A percentile compares a stretch with the other conserved stretches of the same genome.
These are phyloP conservation scores for Diadema setosum DNA, from an alignment of 35 echinoderm and acorn worm genomes.

Conservation along the genomic window DNA sequence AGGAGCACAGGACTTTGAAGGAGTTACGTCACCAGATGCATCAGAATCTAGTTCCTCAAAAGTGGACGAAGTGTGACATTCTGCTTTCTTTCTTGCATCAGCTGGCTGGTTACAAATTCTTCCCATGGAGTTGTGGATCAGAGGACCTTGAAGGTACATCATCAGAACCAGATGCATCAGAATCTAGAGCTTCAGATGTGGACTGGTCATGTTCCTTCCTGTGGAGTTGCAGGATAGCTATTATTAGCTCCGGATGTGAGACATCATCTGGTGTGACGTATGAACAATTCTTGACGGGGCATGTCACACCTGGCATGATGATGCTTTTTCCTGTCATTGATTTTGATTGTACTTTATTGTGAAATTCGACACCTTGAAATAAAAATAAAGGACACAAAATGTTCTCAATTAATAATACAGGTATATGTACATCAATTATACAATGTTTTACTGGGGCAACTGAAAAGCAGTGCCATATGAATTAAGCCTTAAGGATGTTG, in stretches of 20 bases:
- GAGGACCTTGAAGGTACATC: background rate
- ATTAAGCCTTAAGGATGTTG: background rate
- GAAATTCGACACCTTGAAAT: background rate
- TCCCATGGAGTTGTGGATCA: background rate
- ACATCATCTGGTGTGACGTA: background rate
- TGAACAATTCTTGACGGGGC: background rate
- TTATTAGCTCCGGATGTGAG: background rate
- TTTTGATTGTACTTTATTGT: background rate
- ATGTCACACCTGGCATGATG: background rate
- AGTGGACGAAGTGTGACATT: no score
- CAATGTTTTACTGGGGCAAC: background rate
- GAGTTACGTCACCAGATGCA: no score
- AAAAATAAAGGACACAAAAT: background rate
- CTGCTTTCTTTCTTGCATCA: no score
- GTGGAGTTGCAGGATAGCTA: background rate
- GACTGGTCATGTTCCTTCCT: background rate
- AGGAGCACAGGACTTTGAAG: no score
- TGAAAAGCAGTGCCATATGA: background rate
- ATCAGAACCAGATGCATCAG: background rate
- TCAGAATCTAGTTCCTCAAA: no score
- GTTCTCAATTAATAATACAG: background rate
- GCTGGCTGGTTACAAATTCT: background rate
- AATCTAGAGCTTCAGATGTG: background rate
- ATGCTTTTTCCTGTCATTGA: background rate
- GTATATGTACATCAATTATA: background rate